Evolutionary conservation across 2,888 invertebrate species (phyloP).

Genomic region (Spisula subtruncata): DNA sequence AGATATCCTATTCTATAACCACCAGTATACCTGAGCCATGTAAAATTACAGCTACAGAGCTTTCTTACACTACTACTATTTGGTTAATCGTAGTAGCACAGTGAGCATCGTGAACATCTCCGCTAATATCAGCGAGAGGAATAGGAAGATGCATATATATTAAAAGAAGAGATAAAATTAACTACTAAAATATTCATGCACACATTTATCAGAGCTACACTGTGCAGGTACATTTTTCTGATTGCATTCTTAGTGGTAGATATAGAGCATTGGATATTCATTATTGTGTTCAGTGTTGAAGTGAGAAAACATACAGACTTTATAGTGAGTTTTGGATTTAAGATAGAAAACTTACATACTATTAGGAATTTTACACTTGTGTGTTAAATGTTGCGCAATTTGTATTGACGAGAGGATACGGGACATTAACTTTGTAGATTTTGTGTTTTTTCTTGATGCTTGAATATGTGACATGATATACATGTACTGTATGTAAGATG

Average conservation of each 20-base stretch:
- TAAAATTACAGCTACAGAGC: neutral
- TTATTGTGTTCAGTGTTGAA: neutral
- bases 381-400: neutral
- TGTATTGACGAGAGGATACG: neutral
- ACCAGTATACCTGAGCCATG: neutral
- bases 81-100: neutral
- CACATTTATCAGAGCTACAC: neutral
- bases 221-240: conserved; percentile 23
- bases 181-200: conserved; percentile 25
- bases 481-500: neutral
- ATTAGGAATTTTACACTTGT: neutral
- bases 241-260: conserved; percentile 1
- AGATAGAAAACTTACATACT: neutral
- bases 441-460: neutral
- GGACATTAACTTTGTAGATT: neutral
- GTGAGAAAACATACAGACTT: neutral
- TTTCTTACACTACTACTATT: conserved; percentile 8
- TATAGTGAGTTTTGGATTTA: neutral
- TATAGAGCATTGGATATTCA: neutral
- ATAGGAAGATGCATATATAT: neutral
- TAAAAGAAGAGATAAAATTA: conserved; percentile 15
- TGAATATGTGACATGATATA: neutral
- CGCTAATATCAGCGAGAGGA: neutral
- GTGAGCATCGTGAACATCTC: neutral
- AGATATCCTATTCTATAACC: neutral